A percentile compares a stretch with the other conserved stretches of the same genome.
These are phyloP conservation scores for Dryoscopus gambensis DNA, from an alignment of 2,113 vertebrate genomes.

Conservation along the genomic window DNA sequence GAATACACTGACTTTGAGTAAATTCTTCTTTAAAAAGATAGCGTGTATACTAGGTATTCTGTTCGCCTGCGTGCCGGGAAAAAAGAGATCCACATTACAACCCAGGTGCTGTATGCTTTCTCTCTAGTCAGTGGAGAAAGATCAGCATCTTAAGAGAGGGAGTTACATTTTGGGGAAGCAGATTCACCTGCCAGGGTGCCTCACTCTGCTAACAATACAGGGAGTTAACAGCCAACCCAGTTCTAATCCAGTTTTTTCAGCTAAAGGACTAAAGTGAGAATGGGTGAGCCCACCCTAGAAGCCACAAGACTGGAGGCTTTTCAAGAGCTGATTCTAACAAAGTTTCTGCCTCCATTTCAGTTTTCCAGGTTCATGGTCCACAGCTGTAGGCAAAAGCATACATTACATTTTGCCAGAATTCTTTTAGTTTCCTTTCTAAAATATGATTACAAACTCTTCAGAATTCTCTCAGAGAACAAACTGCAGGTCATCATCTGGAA, in stretches of 20 bases:
- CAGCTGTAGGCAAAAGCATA: background rate
- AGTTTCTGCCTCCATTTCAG: background rate
- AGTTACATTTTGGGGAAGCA: background rate
- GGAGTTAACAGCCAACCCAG: background rate
- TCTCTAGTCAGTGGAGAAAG: background rate
- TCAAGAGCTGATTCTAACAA: background rate
- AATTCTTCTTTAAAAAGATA: background rate
- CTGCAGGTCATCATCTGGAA: background rate
- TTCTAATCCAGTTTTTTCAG: background rate
- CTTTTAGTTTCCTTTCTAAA: background rate
- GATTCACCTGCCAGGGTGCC: background rate
- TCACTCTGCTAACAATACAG: background rate
- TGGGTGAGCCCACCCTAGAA: background rate
- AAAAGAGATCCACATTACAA: background rate
- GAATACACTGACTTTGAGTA: background rate
- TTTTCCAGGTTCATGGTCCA: background rate
- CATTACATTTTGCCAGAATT: background rate
- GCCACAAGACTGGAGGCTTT: background rate
- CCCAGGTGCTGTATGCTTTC: background rate
- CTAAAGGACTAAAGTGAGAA: background rate
- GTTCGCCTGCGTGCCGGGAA: background rate
- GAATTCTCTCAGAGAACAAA: background rate
- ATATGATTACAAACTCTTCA: background rate
- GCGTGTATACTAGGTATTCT: background rate
- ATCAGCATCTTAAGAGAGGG: background rate